Evolutionary conservation across 2,797 vertebrate genomes (phyloP).

Genomic region (Parotocinclus haroldoi): DNA sequence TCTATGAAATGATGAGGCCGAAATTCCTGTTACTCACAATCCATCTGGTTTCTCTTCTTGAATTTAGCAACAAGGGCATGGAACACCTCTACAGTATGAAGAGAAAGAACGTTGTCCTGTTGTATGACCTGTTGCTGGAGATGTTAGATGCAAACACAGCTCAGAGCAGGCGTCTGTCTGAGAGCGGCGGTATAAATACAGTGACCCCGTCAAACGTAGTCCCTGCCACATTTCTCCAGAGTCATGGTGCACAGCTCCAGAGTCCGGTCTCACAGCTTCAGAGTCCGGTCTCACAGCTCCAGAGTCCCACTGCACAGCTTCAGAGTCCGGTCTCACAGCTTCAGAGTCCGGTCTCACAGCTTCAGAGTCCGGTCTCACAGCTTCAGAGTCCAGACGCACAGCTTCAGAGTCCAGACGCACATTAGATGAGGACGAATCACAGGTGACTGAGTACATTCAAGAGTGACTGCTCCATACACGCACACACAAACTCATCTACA

Average conservation of each 20-base stretch:
- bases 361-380: no score
- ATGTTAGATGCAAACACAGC: slow-evolving; percentile 90
- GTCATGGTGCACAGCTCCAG: slow-evolving; percentile 2
- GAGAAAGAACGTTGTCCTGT: slow-evolving; percentile 90
- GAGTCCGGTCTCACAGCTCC: no score
- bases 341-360: no score
- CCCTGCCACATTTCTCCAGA: background rate
- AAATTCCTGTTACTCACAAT: background rate
- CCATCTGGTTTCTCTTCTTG: background rate
- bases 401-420: background rate
- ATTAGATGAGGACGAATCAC: background rate
- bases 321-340: no score
- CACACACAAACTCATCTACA: background rate
- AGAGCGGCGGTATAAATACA: slow-evolving; percentile 31
- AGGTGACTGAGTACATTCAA: background rate
- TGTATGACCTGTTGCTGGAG: slow-evolving; percentile 93
- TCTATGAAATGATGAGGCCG: no score
- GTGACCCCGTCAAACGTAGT: slow-evolving; percentile 44
- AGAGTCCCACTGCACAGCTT: no score
- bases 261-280: no score
- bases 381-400: no score
- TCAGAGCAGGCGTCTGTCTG: slow-evolving; percentile 54
- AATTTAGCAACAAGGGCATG: slow-evolving; percentile 92
- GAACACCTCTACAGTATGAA: slow-evolving; percentile 96
- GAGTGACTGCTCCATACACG: slow-evolving; percentile 8